Conservation (phyloP, 1,140 invertebrate genomes). For the Ceratina japonica region DNA sequence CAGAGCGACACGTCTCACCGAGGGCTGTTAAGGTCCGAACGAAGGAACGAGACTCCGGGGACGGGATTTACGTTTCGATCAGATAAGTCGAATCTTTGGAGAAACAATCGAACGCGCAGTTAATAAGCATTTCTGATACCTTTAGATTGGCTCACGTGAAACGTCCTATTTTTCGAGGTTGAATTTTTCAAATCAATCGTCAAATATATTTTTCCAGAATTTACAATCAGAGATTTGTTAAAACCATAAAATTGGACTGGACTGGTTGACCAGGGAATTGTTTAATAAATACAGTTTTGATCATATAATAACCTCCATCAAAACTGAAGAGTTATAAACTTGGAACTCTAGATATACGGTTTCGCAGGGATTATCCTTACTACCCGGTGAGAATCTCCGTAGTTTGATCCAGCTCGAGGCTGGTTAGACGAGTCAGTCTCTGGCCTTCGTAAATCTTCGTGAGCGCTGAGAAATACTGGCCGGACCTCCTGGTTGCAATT, state of each 20-base stretch:
- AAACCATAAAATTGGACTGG: no score
- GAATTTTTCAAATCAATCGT: no score
- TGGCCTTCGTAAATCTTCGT: constrained; percentile 56
- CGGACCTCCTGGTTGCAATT: constrained; percentile 48
- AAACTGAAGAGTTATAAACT: no score
- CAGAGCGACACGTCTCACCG: constrained; percentile 40
- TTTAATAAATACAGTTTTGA: no score
- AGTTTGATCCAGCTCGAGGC: background rate
- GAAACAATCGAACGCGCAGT: constrained; percentile 46
- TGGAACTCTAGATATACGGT: no score
- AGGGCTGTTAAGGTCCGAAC: constrained; percentile 47
- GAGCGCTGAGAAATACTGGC: constrained; percentile 49
- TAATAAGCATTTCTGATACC: no score
- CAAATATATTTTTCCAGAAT: no score
- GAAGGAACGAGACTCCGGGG: constrained; percentile 46
- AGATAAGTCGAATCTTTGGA: constrained; percentile 27
- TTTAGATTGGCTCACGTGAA: no score
- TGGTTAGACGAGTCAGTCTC: background rate
- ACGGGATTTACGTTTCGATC: constrained; percentile 11
- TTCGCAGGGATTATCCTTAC: background rate
- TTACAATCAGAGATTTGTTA: no score
- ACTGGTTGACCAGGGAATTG: no score
- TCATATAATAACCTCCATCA: no score
- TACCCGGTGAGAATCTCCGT: background rate
- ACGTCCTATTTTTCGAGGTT: no score